These are phyloP conservation scores for Dicycla oo DNA, from an alignment of 2,888 invertebrate genomes.

Conservation along the genomic window DNA sequence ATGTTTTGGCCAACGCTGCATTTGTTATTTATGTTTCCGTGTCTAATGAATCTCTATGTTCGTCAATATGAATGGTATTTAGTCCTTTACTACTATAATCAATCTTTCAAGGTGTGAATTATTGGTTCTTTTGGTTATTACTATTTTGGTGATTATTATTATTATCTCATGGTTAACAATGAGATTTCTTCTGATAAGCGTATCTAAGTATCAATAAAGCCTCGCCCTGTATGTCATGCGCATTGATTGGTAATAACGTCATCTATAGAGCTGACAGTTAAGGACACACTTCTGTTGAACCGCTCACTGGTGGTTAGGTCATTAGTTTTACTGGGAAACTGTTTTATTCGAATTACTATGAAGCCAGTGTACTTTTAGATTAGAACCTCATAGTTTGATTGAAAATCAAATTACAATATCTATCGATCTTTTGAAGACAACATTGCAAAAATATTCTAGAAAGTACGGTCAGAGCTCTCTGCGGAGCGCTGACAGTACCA, in stretches of 20 bases:
- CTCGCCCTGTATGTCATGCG: constrained; percentile 4
- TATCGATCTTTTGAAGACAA: not conserved
- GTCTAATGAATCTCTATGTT: constrained; percentile 27
- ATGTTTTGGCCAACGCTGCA: constrained; percentile 45
- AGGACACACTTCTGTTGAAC: constrained; percentile 10
- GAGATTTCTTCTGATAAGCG: constrained; percentile 12
- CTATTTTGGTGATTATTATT: too few species aligned
- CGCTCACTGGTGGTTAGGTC: constrained; percentile 24
- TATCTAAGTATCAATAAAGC: constrained; percentile 15
- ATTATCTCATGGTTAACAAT: too few species aligned
- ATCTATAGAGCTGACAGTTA: constrained; percentile 6
- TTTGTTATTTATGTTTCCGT: constrained; percentile 46
- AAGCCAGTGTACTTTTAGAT: not conserved
- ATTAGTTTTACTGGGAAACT: constrained; percentile 34
- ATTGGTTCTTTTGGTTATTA: constrained; percentile 3
- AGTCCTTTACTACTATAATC: not conserved
- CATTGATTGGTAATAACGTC: constrained; percentile 40
- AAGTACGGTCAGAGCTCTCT: too few species aligned
- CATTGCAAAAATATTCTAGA: not conserved
- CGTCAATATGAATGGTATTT: constrained; percentile 4
- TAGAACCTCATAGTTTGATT: constrained; percentile 3
- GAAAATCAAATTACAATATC: constrained; percentile 3
- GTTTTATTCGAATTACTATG: constrained; percentile 8
- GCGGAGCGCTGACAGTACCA: too few species aligned
- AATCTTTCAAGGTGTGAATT: not conserved